Evolutionary conservation across 2,888 invertebrate species (phyloP), one percentile per base, ranked within the genome.

Genomic region (Eurois occulta): DNA sequence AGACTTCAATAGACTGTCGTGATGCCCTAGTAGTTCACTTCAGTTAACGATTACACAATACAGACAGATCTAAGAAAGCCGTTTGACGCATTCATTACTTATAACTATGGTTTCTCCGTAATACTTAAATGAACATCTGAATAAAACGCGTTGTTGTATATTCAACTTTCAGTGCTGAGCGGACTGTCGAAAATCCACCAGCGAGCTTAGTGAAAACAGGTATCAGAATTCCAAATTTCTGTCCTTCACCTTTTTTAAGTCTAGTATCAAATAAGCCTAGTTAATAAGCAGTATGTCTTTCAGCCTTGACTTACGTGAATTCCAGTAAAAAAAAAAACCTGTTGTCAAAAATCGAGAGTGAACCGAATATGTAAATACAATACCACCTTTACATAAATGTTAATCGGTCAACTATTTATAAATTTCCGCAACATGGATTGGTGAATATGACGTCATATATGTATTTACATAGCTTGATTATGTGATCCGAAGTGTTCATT

Each of bases 371-470:
- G 64, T 35, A 68, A 78, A 81, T 78, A 78, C 32, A 65, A 58
- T 43, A 48, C 38, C 41, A 35, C 16, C 35, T 46, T 28, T 28
- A 83, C 64, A 65, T 65, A 41, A 24, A 65, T 72, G 69, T 71
- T 41, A 83, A 71, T 66, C 38, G 68, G 64, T 69, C 41, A 68
- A 62, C 48, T 85, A 83, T 85, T 66, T n/a, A 72, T 78, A 84
- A 70, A 72, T 72, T 81, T 46, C 69, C 52, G 70, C 28, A 46
- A 75, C 7, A 38, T 48, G 4, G 60, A 52, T 77, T 46, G 72
- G 67, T 75, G 72, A 68, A 24, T 58, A 65, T 88, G 81, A 80
- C 87, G 85, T 83, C 72, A 73, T 67, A 58, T 38, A 28, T n/a
- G n/a, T 21, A 3, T 55, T 62, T 70, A 10, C 43, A 78, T 79